Base-by-base conservation (phyloP, 2,888 invertebrate species). In the Watsonalla cultraria region DNA sequence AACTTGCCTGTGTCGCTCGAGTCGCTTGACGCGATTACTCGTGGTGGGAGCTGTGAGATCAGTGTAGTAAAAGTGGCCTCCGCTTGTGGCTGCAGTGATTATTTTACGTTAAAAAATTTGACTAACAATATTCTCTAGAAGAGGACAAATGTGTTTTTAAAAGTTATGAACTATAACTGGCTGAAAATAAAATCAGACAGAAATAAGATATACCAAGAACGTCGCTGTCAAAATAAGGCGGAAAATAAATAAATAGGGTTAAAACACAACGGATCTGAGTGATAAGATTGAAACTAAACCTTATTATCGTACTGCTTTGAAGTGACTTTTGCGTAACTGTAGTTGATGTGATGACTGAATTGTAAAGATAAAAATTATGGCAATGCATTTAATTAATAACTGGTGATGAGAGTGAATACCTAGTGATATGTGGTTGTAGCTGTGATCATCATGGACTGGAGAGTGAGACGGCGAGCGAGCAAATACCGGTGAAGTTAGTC, bases 211-310 rank as follows among this genome's bases (percentile, higher is more conserved):
- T 58, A 61, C 66, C 68, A 73, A 72, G 66, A 80, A 80, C 65
- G 64, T 71, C 68, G 69, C 74, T 84, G 82, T 86, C 84, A 86
- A 84, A 84, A 86, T 86, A 87, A 78, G 76, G 76, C 78, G 77
- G 81, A 88, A 87, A 89, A 89, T 88, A 89, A 87, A 86, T 89
- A 88, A 88, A 86, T 86, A 83, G 82, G 78, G 82, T 79, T 84
- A 80, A 80, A 84, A 82, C 77, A 80, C 79, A 79, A 80, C 79
- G 72, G 75, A 69, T 61, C 64, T 70, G 62, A 58, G 60, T 61
- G 59, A 65, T 58, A 72, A 78, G 74, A 68, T 72, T 62, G 59
- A 84, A 80, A 78, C 59, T 65, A 72, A 66, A 85, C 87, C 78
- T 79, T 87, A 85, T 74, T 64, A 53, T 45, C 51, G 63, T 66